phyloP scores from a whole-genome alignment of 1,140 invertebrate genomes.

The Arctopsyche grandis region DNA sequence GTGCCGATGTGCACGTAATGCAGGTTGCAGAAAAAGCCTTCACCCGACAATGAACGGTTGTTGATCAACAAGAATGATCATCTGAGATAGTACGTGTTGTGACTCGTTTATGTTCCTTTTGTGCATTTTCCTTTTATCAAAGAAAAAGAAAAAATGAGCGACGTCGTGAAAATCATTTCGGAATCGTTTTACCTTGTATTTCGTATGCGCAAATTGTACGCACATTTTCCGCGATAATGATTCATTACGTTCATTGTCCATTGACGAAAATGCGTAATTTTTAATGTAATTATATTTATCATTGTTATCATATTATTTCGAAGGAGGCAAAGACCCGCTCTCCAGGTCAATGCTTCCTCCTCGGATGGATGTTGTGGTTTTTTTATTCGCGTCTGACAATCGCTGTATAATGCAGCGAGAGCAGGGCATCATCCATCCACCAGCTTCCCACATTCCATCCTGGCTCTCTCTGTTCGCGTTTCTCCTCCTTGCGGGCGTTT shows the following conservation, averaged over 20 bases:
- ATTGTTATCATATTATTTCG: slow-evolving; percentile 43
- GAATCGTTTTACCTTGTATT: slow-evolving; percentile 4
- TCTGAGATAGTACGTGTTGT: neutral
- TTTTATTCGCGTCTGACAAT: slow-evolving; percentile 24
- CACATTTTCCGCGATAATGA: neutral
- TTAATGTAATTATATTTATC: neutral
- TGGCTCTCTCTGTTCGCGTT: neutral
- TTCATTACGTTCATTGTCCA: neutral
- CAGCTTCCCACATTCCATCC: slow-evolving; percentile 41
- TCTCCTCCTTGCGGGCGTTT: neutral
- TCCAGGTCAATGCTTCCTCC: slow-evolving; percentile 47
- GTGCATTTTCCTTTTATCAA: neutral
- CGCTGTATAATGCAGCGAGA: slow-evolving; percentile 29
- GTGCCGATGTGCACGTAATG: too few species aligned
- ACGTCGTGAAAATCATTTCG: neutral
- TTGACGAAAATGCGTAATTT: neutral
- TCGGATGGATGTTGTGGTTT: slow-evolving; percentile 5
- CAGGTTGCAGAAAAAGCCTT: neutral
- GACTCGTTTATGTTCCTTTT: neutral
- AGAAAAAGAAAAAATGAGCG: neutral
- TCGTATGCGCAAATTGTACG: neutral
- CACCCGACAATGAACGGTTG: neutral
- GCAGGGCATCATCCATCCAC: slow-evolving; percentile 28
- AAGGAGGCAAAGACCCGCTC: slow-evolving; percentile 42
- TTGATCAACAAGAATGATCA: neutral